Evolutionary conservation across 2,888 invertebrate genomes (phyloP), one percentile per base, ranked within the genome.

Genomic region (Sabatieria punctata): DNA sequence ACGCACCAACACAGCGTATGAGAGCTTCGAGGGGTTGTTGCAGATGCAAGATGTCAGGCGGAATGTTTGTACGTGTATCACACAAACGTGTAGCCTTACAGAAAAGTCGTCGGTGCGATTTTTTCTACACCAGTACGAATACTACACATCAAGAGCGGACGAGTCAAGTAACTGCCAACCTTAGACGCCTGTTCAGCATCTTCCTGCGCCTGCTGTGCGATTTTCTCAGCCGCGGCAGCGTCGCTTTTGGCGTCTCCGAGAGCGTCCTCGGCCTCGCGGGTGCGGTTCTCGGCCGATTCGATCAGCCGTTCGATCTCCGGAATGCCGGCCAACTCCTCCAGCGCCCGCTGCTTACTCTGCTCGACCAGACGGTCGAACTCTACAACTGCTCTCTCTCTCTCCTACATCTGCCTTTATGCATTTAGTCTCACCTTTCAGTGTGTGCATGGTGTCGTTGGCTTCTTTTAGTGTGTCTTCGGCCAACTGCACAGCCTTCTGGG

Each of bases 311-410:
- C 76, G 47, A 93, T 88, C 50, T 77, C 75, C 0, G 78, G 77
- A 19, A 89, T 78, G 43, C 77, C 77, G 50, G 74, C 67, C 15
- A 86, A 68, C 0, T 89, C 85, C 51, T 80, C 74, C 38, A 78
- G 73, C 0, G 93, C 89, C 53, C 78, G 77, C 41, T 77, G 75
- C 49, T 83, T 80, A 49, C 84, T 88, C 52, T 79, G 78, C 54
- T 83, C 78, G 1, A 91, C 86, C 68, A 85, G 79, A 48, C 80
- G 77, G 65, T 89, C 85, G 71, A 93, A 95, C 63, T 60, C 54
- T 47, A 30, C 30, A 30, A 30, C 30, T 8, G 30, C 30, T 30
- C 30, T 11, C 8, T 11, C 8, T 11, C 30, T 30, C 15, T 30
- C 30, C 8, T 8, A 30, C 30, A 30, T 15, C 8, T 8, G 15